These are phyloP conservation scores for Notothenia coriiceps DNA, from an alignment of 2,113 vertebrate genomes.

Conservation along the genomic window DNA sequence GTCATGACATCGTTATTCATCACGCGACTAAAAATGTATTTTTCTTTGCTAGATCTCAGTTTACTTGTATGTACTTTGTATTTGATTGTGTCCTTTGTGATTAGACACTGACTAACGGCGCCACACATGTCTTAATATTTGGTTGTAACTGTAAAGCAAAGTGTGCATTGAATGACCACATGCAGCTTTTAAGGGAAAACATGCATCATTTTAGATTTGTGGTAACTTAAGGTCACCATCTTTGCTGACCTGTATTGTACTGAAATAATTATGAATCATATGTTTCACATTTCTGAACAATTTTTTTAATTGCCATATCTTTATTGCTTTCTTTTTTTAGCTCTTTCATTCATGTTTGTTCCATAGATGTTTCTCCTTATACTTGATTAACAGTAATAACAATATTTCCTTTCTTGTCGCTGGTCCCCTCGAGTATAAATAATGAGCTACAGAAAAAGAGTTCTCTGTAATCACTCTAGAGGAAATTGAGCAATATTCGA, in stretches of 20 bases:
- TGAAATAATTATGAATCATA: constrained; percentile 5
- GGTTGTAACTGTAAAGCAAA: constrained; percentile 35
- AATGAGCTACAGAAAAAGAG: constrained; percentile 52
- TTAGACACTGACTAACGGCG: constrained; percentile 17
- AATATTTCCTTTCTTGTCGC: constrained; percentile 32
- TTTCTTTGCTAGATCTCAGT: constrained; percentile 7
- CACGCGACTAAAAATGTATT: not conserved
- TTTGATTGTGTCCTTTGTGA: constrained; percentile 17
- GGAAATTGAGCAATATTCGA: constrained; percentile 81
- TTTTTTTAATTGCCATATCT: constrained; percentile 5
- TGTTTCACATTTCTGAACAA: constrained; percentile 8
- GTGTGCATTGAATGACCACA: constrained; percentile 36
- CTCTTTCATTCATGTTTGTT: constrained; percentile 12
- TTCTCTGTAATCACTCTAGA: constrained; percentile 61
- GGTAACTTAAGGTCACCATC: constrained; percentile 15
- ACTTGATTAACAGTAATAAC: constrained; percentile 62
- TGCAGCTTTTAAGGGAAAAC: constrained; percentile 39
- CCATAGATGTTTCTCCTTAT: constrained; percentile 34
- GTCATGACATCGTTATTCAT: constrained; percentile 25
- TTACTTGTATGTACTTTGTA: constrained; percentile 7
- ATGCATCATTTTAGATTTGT: constrained; percentile 31
- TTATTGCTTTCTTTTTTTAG: not conserved
- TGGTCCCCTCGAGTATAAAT: constrained; percentile 51
- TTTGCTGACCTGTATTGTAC: constrained; percentile 37
- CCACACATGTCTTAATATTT: constrained; percentile 46